A percentile compares a stretch with the other conserved stretches of the same genome.
These are phyloP conservation scores for Selene dorsalis DNA, from an alignment of 2,797 vertebrate genomes.

Conservation along the genomic window DNA sequence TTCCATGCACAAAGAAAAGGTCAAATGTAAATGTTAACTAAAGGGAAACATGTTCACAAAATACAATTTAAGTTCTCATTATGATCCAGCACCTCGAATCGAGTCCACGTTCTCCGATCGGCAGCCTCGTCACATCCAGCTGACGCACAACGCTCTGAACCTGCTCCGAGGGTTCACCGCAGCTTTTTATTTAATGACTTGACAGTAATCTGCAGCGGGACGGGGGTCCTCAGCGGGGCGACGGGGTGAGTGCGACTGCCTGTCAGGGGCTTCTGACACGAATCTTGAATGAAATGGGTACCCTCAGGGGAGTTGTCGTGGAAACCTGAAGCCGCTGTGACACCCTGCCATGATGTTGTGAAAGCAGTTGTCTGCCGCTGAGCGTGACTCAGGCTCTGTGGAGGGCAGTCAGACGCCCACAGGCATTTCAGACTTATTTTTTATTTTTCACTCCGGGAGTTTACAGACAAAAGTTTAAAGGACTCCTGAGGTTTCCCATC, in stretches of 20 bases:
- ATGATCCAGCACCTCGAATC: too few species aligned
- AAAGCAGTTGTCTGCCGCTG: not conserved
- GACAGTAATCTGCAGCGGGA: slow-evolving; percentile 15
- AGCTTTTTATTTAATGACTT: not conserved
- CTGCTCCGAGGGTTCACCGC: not conserved
- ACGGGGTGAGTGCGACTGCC: not conserved
- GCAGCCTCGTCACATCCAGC: not conserved
- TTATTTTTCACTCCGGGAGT: not conserved
- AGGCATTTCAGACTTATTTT: not conserved
- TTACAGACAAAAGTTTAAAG: not conserved
- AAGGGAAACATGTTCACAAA: too few species aligned
- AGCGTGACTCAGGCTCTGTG: not conserved
- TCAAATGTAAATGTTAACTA: too few species aligned
- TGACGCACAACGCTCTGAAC: not conserved
- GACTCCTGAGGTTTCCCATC: not conserved
- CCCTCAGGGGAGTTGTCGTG: not conserved
- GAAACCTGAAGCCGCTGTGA: slow-evolving; percentile 11
- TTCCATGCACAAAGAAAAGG: too few species aligned
- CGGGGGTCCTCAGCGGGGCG: not conserved
- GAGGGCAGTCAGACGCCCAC: not conserved
- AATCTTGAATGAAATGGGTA: slow-evolving; percentile 11
- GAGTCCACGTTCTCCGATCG: slow-evolving; percentile 10
- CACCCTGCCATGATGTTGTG: not conserved
- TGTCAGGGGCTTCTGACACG: slow-evolving; percentile 3
- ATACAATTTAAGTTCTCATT: too few species aligned